A percentile compares a stretch with the other conserved stretches of the same genome.
These are phyloP conservation scores for Threskiornis aethiopicus DNA, from an alignment of 2,797 vertebrate genomes.

Conservation along the genomic window DNA sequence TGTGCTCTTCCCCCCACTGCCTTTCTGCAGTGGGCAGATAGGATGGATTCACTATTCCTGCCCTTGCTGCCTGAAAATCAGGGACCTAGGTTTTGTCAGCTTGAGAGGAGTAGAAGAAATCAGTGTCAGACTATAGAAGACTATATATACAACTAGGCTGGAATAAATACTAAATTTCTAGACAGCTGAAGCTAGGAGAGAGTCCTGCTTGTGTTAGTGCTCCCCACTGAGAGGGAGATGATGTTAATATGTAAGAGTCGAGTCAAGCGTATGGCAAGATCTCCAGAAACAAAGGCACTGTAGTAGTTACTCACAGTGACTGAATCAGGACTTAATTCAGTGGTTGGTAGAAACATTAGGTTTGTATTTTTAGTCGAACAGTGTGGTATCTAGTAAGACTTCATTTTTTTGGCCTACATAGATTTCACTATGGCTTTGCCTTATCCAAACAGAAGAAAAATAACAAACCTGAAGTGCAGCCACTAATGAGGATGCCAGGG, in stretches of 20 bases:
- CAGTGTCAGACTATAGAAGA: neutral
- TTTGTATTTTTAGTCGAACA: neutral
- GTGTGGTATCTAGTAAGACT: neutral
- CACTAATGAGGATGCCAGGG: neutral
- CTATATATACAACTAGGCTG: neutral
- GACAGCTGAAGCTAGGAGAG: neutral
- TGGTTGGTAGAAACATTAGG: neutral
- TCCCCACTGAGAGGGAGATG: neutral
- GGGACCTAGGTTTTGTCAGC: neutral
- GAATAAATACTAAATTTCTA: neutral
- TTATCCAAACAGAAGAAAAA: neutral
- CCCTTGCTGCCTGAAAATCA: neutral
- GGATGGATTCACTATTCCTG: neutral
- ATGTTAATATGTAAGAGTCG: neutral
- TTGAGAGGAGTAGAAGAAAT: neutral
- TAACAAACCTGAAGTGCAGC: neutral
- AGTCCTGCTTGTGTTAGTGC: neutral
- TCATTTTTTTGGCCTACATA: neutral
- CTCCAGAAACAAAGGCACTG: neutral
- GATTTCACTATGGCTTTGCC: neutral
- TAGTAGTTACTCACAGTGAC: neutral
- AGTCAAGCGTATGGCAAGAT: neutral
- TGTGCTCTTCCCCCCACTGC: fast-evolving
- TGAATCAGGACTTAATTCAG: neutral
- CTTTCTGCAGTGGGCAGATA: neutral